Conservation (phyloP, 2,888 invertebrate species). For the Drosophila dives region DNA sequence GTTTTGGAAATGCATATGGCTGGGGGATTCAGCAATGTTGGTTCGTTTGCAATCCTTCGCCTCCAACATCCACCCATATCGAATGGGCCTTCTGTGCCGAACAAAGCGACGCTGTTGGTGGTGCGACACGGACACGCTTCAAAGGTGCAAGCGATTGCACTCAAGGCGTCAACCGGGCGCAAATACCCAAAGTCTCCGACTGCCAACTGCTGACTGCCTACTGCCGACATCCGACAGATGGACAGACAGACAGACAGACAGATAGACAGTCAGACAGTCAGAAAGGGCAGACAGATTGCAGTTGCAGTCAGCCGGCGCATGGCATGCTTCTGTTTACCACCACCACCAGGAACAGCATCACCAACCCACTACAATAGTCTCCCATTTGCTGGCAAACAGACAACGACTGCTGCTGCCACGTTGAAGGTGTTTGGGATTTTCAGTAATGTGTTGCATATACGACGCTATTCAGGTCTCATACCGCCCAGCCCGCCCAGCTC, state of each 20-base stretch:
- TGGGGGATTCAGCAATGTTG: conserved; percentile 13
- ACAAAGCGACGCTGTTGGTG: conserved; percentile 65
- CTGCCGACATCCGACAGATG: conserved; percentile 4
- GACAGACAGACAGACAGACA: conserved; percentile 1
- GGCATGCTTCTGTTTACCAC: conserved; percentile 21
- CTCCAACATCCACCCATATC: conserved; percentile 27
- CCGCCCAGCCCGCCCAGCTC: conserved; percentile 8
- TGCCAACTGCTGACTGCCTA: conserved; percentile 5
- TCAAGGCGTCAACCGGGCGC: conserved; percentile 72
- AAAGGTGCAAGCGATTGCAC: conserved; percentile 80
- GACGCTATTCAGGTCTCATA: conserved; percentile 20
- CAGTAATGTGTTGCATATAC: conserved; percentile 59
- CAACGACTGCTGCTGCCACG: conserved; percentile 47
- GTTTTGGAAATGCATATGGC: conserved; percentile 23
- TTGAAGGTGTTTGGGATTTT: conserved; percentile 74
- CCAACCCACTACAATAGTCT: conserved; percentile 6
- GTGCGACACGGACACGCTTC: conserved; percentile 74
- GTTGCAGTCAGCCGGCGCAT: conserved; percentile 68
- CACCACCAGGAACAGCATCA: conserved; percentile 1
- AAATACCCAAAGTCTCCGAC: conserved; percentile 39
- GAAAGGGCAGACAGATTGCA: conserved; percentile 69
- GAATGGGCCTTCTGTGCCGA: conserved; percentile 34
- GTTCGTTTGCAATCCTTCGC: conserved; percentile 1
- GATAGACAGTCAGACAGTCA: conserved; percentile 25
- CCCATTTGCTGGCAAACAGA: conserved; percentile 46